Evolutionary conservation across 1,140 invertebrate species (phyloP), one percentile per base, ranked within the genome.

Genomic region (Conus ventricosus): DNA sequence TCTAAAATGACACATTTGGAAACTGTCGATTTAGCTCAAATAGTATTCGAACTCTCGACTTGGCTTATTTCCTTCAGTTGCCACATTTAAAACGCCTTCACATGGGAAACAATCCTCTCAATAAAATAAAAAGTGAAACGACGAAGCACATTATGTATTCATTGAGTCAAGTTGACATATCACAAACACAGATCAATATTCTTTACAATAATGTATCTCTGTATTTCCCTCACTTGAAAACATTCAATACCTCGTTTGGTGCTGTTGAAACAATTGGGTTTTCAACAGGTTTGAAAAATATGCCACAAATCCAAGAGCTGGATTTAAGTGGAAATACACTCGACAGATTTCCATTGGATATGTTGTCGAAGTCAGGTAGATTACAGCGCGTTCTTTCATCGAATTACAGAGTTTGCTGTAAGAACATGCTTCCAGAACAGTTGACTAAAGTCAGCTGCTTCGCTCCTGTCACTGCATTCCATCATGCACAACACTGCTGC

Each of bases 401-500:
- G 23, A 85, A 85, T 60, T 85, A 67, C 60, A 39, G n/a, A 27
- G 11, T 85, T 4, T 85, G 84, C 25, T 85, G 84, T 57, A 13
- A 17, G 13, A 25, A n/a, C 1, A 67, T 67, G 6, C 63, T 85
- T 11, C 84, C 84, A 4, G 39, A 85, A 25, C 5, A 1, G 2
- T 39, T 71, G 11, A 11, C 10, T 17, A 13, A 13, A 13, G 20
- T 13, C 23, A 85, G n/a, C 7, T 85, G 84, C 20, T 39, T 67
- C 3, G 23, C 60, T 4, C 55, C 84, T 13, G 11, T 13, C 11
- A 1, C 60, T 63, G 60, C 60, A 4, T 63, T 63, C 60, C 60
- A 13, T 92, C 92, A 1, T 92, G 92, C 81, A 60, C 83, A 15
- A 87, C 90, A 27, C 81, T 92, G 60, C 88, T 92, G 76, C 57